Evolutionary conservation across 2,888 invertebrate genomes (phyloP).

Genomic region (Choristoneura rosaceana): DNA sequence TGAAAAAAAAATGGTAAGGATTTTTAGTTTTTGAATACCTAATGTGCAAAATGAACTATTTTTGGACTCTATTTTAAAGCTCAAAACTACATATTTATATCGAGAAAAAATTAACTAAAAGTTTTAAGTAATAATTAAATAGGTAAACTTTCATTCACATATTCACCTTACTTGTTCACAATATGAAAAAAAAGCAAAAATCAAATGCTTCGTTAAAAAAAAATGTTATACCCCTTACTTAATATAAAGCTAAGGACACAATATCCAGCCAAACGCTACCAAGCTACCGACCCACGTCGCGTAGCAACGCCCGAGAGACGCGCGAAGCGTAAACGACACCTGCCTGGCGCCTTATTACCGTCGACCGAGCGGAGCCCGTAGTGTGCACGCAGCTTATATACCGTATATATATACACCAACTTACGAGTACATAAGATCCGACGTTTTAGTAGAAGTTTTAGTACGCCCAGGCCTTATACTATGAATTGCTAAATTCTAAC

Average conservation of each 20-base stretch:
- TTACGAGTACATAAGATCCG: background rate
- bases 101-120: too few relatives aligned
- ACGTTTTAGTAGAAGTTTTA: background rate
- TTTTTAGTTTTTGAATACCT: too few relatives aligned
- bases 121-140: too few relatives aligned
- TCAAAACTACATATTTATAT: too few relatives aligned
- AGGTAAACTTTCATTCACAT: too few relatives aligned
- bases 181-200: too few relatives aligned
- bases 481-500: too few relatives aligned
- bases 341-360: conserved; percentile 47
- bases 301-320: conserved; percentile 55
- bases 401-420: background rate
- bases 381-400: conserved; percentile 32
- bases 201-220: too few relatives aligned
- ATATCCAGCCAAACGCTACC: background rate
- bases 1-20: too few relatives aligned
- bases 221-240: background rate
- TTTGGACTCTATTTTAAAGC: too few relatives aligned
- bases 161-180: too few relatives aligned
- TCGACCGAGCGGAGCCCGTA: conserved; percentile 16
- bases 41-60: too few relatives aligned
- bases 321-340: conserved; percentile 65
- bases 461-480: background rate
- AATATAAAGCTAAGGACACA: conserved; percentile 26
- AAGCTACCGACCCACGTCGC: conserved; percentile 44